Evolutionary conservation across 2,888 invertebrate genomes (phyloP).

Genomic region (Diaperis boleti): DNA sequence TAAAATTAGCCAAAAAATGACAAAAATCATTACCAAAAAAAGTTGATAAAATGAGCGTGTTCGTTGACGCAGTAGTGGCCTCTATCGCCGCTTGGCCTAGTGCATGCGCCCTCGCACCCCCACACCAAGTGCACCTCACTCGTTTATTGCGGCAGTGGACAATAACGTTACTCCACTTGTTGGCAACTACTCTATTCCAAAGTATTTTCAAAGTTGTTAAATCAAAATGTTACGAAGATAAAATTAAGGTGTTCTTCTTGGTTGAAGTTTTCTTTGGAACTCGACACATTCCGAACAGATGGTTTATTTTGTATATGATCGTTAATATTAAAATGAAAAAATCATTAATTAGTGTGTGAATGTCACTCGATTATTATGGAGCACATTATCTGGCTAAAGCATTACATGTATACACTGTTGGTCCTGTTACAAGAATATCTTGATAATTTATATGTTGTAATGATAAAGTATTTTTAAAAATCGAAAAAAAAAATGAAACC

Average conservation of each 20-base stretch:
- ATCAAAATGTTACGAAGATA: slow-evolving; percentile 63
- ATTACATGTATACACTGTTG: slow-evolving; percentile 68
- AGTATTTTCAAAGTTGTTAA: slow-evolving; percentile 66
- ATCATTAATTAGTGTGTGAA: slow-evolving; percentile 50
- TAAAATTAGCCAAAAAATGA: slow-evolving; percentile 39
- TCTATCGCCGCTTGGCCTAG: slow-evolving; percentile 55
- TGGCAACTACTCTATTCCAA: slow-evolving; percentile 59
- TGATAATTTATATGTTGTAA: slow-evolving; percentile 68
- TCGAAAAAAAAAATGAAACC: slow-evolving; percentile 63
- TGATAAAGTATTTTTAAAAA: slow-evolving; percentile 67
- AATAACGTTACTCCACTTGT: slow-evolving; percentile 65
- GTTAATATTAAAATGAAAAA: slow-evolving; percentile 51
- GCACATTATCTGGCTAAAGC: slow-evolving; percentile 68
- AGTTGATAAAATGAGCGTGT: slow-evolving; percentile 39
- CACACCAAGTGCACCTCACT: slow-evolving; percentile 61
- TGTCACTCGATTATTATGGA: slow-evolving; percentile 65
- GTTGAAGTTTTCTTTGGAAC: slow-evolving; percentile 61
- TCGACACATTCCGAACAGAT: slow-evolving; percentile 60
- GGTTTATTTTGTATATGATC: slow-evolving; percentile 65
- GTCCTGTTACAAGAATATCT: slow-evolving; percentile 67
- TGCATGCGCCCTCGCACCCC: slow-evolving; percentile 54
- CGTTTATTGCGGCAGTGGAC: slow-evolving; percentile 64
- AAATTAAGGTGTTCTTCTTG: slow-evolving; percentile 58
- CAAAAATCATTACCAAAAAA: slow-evolving; percentile 26
- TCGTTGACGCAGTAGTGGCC: slow-evolving; percentile 51